phyloP scores from a whole-genome alignment of 64 coral and sea anemone genomes.

The Pocillopora verrucosa region DNA sequence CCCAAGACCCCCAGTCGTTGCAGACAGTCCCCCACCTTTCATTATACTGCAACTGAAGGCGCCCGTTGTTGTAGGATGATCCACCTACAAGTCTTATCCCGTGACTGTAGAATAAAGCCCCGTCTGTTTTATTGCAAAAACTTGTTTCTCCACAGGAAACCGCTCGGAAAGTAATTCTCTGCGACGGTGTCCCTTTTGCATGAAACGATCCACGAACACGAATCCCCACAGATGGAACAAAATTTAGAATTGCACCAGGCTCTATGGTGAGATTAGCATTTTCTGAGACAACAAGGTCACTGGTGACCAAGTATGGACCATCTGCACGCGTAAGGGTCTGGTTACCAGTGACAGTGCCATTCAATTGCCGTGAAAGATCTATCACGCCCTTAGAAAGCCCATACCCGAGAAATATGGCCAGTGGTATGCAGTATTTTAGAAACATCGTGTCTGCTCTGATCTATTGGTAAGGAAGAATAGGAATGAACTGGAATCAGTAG shows the following conservation, averaged over 20 bases:
- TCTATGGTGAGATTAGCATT: slow-evolving; percentile 50
- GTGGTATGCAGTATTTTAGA: not conserved
- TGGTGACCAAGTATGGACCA: slow-evolving; percentile 67
- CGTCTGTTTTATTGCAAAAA: slow-evolving; percentile 24
- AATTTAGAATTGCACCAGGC: slow-evolving; percentile 38
- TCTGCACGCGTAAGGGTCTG: slow-evolving; percentile 22
- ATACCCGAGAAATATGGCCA: not conserved
- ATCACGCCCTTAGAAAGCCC: not conserved
- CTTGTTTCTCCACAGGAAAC: slow-evolving; percentile 31
- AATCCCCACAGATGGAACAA: slow-evolving; percentile 46
- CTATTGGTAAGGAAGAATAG: too few relatives aligned
- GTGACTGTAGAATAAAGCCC: slow-evolving; percentile 14
- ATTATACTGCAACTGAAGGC: slow-evolving; percentile 57
- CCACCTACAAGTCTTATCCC: slow-evolving; percentile 70
- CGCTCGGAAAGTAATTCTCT: slow-evolving; percentile 51
- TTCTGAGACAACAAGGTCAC: slow-evolving; percentile 48
- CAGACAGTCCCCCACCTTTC: slow-evolving; percentile 72
- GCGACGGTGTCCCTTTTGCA: slow-evolving; percentile 46
- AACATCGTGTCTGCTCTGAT: not conserved
- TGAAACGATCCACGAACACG: slow-evolving; percentile 47
- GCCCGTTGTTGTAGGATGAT: slow-evolving; percentile 45
- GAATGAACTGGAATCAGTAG: too few relatives aligned
- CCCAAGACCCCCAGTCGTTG: not conserved
- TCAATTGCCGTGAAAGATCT: not conserved
- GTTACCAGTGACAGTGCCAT: slow-evolving; percentile 5